Conservation (phyloP, 2,797 vertebrate genomes). For the Manis javanica region DNA sequence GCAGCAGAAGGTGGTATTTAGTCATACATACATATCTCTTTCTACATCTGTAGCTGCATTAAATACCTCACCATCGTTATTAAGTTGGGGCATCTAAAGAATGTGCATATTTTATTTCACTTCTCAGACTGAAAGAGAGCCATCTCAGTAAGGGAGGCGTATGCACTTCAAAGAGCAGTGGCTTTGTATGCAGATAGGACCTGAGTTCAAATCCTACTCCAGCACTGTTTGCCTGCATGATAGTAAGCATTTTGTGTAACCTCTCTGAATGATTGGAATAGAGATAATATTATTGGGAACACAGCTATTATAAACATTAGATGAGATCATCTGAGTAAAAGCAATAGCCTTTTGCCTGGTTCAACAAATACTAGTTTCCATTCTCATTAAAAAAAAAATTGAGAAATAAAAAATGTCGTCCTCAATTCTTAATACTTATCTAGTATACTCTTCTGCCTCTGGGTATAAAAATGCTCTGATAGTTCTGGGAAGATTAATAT, state of each 20-base stretch:
- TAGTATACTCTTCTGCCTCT: slow-evolving; percentile 32
- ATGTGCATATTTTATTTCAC: not conserved
- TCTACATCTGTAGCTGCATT: not conserved
- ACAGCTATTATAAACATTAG: not conserved
- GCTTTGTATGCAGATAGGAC: not conserved
- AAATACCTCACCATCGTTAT: not conserved
- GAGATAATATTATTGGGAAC: not conserved
- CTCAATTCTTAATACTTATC: slow-evolving; percentile 28
- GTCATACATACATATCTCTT: not conserved
- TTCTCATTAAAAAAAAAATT: not conserved
- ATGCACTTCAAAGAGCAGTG: not conserved
- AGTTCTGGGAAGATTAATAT: slow-evolving; percentile 52
- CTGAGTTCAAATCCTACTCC: not conserved
- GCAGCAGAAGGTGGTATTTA: not conserved
- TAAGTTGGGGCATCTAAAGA: not conserved
- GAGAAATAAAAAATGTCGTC: slow-evolving; percentile 38
- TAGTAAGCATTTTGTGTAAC: not conserved
- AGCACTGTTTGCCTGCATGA: not conserved
- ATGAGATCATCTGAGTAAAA: not conserved
- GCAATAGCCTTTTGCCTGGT: not conserved
- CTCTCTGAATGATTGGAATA: not conserved
- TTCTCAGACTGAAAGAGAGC: not conserved
- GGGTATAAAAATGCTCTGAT: not conserved
- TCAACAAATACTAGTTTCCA: not conserved
- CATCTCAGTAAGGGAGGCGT: not conserved